Evolutionary conservation across 2,797 vertebrate genomes (phyloP).

Genomic region (Anabas testudineus): DNA sequence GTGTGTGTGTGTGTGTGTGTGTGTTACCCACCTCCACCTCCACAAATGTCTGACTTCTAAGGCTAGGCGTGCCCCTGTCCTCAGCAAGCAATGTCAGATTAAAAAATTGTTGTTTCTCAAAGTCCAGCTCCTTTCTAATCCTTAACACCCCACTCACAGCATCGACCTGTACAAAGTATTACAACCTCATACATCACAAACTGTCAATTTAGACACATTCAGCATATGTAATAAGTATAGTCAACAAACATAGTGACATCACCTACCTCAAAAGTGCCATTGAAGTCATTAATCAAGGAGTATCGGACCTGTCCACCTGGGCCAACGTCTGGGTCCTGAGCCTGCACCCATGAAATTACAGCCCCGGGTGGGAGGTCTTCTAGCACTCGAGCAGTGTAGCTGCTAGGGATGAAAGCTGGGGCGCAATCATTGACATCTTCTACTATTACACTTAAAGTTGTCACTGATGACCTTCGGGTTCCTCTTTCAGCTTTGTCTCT

Average conservation of each 20-base stretch:
- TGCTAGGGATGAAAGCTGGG: slow-evolving; percentile 91
- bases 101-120: slow-evolving; percentile 92
- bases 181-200: slow-evolving; percentile 34
- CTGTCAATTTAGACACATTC: slow-evolving; percentile 17
- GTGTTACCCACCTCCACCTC: slow-evolving; percentile 87
- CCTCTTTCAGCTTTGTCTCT: slow-evolving; percentile 91
- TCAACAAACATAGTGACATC: slow-evolving; percentile 18
- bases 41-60: slow-evolving; percentile 90
- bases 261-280: slow-evolving; percentile 89
- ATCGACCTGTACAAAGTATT: slow-evolving; percentile 80
- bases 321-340: slow-evolving; percentile 91
- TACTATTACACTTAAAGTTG: slow-evolving; percentile 88
- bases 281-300: slow-evolving; percentile 89
- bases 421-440: slow-evolving; percentile 96
- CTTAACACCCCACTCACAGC: slow-evolving; percentile 90
- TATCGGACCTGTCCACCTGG: slow-evolving; percentile 91
- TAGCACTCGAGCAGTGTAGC: slow-evolving; percentile 89
- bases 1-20: slow-evolving; percentile 11
- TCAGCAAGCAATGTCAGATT: slow-evolving; percentile 92
- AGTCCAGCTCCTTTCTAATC: slow-evolving; percentile 91
- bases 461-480: slow-evolving; percentile 87
- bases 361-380: slow-evolving; percentile 94
- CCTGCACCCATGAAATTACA: slow-evolving; percentile 92
- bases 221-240: slow-evolving; percentile 1
- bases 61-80: slow-evolving; percentile 89